Conservation (phyloP, 2,797 vertebrate genomes). For the Xerus rutilus region DNA sequence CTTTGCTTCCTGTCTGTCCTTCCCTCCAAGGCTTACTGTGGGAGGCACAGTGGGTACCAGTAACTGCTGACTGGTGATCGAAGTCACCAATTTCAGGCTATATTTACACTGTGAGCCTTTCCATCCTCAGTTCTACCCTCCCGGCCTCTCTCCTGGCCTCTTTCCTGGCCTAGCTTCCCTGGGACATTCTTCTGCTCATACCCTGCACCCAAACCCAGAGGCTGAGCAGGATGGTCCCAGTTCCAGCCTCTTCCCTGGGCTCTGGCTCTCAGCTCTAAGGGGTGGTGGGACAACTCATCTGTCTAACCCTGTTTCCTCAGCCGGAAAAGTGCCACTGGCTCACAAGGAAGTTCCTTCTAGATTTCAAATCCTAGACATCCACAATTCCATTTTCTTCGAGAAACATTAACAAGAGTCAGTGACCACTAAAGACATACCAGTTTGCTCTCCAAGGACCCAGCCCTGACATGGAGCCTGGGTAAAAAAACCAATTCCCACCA, state of each 20-base stretch:
- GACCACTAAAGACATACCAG: not conserved
- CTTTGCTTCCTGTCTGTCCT: not conserved
- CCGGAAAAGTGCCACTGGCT: not conserved
- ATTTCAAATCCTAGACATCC: conserved; percentile 40
- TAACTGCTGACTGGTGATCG: not conserved
- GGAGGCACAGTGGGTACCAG: fast-evolving
- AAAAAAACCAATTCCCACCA: not conserved
- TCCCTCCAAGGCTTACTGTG: not conserved
- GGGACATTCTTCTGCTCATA: not conserved
- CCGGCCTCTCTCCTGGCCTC: not conserved
- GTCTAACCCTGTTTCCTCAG: not conserved
- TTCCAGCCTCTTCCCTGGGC: no score
- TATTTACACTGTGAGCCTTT: not conserved
- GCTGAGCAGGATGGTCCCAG: not conserved
- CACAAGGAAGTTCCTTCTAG: not conserved
- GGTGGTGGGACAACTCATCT: not conserved
- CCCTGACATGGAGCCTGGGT: not conserved
- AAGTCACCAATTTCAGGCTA: not conserved
- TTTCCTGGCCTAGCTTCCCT: not conserved
- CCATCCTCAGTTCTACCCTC: not conserved
- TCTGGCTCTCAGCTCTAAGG: not conserved
- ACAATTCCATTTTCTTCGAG: not conserved
- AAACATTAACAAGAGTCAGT: not conserved
- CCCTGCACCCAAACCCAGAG: not conserved
- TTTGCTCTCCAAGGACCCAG: not conserved